These are phyloP conservation scores for Austrolebias charrua DNA, from an alignment of 2,797 vertebrate genomes.

Conservation along the genomic window DNA sequence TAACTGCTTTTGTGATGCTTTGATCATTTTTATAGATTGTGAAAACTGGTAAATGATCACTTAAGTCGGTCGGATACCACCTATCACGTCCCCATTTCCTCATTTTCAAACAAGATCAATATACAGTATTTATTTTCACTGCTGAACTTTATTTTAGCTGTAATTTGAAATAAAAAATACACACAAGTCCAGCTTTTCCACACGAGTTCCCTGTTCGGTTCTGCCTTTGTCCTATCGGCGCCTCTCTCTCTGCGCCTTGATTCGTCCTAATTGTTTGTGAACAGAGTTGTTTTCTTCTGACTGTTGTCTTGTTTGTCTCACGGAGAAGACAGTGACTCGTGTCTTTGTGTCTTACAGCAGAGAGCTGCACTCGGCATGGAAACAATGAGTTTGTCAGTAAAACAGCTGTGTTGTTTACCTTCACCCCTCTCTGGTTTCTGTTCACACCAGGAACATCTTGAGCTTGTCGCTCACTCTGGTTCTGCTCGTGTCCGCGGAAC, in stretches of 20 bases:
- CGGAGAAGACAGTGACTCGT: slow-evolving; percentile 20
- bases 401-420: slow-evolving; percentile 35
- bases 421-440: slow-evolving; percentile 23
- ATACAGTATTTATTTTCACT: too few species aligned
- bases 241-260: background rate
- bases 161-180: too few species aligned
- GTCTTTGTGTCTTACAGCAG: slow-evolving; percentile 6
- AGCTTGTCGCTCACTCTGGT: slow-evolving; percentile 49
- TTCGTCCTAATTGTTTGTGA: slow-evolving; percentile 37
- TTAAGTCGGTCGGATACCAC: too few species aligned
- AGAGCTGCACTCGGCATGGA: slow-evolving; percentile 36
- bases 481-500: slow-evolving; percentile 36
- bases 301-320: slow-evolving; percentile 37
- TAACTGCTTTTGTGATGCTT: too few species aligned
- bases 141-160: too few species aligned
- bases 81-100: too few species aligned
- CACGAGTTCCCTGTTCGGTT: background rate
- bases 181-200: too few species aligned
- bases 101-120: too few species aligned
- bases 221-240: background rate
- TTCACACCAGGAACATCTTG: slow-evolving; percentile 54
- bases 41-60: too few species aligned
- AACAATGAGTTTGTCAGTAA: slow-evolving; percentile 53
- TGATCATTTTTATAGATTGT: too few species aligned
- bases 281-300: slow-evolving; percentile 14